phyloP scores from a whole-genome alignment of 1,140 invertebrate species.

The Meloidogyne exigua region DNA sequence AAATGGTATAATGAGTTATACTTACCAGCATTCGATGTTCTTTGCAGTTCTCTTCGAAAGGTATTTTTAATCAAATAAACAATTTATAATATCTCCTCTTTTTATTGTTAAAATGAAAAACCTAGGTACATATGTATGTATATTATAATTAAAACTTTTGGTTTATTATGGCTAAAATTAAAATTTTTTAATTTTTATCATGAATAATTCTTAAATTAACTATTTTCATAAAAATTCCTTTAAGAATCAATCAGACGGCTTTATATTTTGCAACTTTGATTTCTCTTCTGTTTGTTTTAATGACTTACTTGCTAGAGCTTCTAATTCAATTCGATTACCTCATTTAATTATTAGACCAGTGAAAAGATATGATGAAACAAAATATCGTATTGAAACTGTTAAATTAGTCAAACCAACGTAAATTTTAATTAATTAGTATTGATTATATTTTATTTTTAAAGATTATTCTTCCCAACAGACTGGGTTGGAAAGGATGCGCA shows the following conservation, averaged over 20 bases:
- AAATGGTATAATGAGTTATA: constrained; percentile 24
- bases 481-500: constrained; percentile 17
- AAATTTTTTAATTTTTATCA: not conserved
- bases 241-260: constrained; percentile 7
- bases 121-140: no score
- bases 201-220: no score
- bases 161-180: not conserved
- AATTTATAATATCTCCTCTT: not conserved
- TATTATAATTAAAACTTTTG: no score
- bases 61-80: not conserved
- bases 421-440: not conserved
- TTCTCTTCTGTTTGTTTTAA: constrained; percentile 13
- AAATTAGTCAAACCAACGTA: constrained; percentile 23
- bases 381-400: constrained; percentile 21
- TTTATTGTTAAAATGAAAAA: not conserved
- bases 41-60: constrained; percentile 12
- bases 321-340: not conserved
- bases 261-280: constrained; percentile 26
- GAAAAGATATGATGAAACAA: constrained; percentile 4
- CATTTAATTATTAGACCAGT: constrained; percentile 18
- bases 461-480: constrained; percentile 23
- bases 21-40: constrained; percentile 16
- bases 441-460: not conserved
- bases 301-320: constrained; percentile 19
- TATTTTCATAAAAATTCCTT: not conserved